These are phyloP conservation scores for Piaya cayana DNA, from an alignment of 2,113 vertebrate genomes.

Conservation along the genomic window DNA sequence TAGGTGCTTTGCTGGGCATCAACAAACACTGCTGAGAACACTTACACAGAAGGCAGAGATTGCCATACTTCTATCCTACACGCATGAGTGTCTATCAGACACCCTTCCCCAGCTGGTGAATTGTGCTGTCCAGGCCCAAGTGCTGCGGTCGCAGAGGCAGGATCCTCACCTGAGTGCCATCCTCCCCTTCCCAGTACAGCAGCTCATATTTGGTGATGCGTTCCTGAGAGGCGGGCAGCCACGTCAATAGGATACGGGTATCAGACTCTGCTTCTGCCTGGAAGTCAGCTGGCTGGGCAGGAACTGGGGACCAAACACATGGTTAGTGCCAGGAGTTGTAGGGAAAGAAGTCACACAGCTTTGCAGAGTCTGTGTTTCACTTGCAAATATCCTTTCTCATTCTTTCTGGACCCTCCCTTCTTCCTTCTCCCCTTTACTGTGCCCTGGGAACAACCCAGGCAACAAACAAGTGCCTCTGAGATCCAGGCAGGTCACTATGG, in stretches of 20 bases:
- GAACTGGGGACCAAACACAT: conserved; percentile 79
- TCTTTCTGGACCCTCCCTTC: not conserved
- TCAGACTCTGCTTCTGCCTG: conserved; percentile 93
- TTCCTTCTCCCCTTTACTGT: not conserved
- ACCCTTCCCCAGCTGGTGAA: not conserved
- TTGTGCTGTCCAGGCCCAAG: not conserved
- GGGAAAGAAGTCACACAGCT: rapidly evolving
- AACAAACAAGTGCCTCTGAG: not conserved
- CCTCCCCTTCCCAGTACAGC: conserved; percentile 88
- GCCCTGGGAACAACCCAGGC: not conserved
- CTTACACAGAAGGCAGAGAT: not conserved
- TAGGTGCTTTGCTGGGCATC: not conserved
- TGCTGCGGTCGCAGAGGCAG: not conserved
- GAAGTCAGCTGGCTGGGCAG: conserved; percentile 88
- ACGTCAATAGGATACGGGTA: conserved; percentile 88
- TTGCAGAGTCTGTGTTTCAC: not conserved
- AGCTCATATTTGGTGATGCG: conserved; percentile 88
- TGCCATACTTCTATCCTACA: not conserved
- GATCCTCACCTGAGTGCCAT: conserved; percentile 83
- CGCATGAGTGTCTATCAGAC: not conserved
- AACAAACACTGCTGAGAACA: not conserved
- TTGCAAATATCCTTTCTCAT: not conserved
- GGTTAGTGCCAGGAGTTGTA: not conserved
- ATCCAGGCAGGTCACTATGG: not conserved
- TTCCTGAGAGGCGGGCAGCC: conserved; percentile 91